Evolutionary conservation across 1,140 invertebrate genomes (phyloP).

Genomic region (Drosophila kohkoa): DNA sequence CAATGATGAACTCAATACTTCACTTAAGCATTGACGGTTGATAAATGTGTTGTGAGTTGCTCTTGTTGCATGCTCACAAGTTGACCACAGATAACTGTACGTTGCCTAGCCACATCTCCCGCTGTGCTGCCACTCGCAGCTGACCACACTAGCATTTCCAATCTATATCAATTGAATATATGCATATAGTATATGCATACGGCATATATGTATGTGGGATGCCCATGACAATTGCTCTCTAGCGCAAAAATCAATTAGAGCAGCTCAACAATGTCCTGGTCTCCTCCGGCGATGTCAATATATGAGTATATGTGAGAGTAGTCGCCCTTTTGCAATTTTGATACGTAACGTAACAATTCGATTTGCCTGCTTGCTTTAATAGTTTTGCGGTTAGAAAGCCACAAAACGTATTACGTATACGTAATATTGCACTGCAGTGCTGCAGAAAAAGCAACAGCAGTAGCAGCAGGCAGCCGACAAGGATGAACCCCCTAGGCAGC

Average conservation of each 20-base stretch:
- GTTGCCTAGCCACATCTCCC: not conserved
- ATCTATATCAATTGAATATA: constrained; percentile 45
- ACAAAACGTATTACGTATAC: constrained; percentile 79
- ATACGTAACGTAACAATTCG: constrained; percentile 69
- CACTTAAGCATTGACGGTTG: not conserved
- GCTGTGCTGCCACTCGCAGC: not conserved
- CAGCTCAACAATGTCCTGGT: constrained; percentile 48
- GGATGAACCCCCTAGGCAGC: constrained; percentile 35
- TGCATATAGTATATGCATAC: not conserved
- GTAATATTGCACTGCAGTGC: constrained; percentile 70
- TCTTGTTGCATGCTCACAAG: constrained; percentile 1
- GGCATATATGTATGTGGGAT: constrained; percentile 17
- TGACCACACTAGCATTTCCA: constrained; percentile 21
- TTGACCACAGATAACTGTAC: constrained; percentile 20
- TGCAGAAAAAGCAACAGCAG: constrained; percentile 37
- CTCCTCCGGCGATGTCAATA: constrained; percentile 18
- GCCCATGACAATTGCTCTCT: constrained; percentile 63
- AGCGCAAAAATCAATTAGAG: constrained; percentile 80
- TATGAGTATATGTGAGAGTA: not conserved
- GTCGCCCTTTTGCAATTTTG: constrained; percentile 52
- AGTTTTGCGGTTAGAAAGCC: constrained; percentile 77
- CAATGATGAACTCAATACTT: not conserved
- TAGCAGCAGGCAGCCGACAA: not conserved
- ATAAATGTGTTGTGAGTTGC: not conserved
- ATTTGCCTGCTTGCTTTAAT: constrained; percentile 79